Percentiles rank a stretch among this genome's conserved stretches.
phyloP scores from a whole-genome alignment of 2,888 invertebrate genomes.

The Dermolepida albohirtum region DNA sequence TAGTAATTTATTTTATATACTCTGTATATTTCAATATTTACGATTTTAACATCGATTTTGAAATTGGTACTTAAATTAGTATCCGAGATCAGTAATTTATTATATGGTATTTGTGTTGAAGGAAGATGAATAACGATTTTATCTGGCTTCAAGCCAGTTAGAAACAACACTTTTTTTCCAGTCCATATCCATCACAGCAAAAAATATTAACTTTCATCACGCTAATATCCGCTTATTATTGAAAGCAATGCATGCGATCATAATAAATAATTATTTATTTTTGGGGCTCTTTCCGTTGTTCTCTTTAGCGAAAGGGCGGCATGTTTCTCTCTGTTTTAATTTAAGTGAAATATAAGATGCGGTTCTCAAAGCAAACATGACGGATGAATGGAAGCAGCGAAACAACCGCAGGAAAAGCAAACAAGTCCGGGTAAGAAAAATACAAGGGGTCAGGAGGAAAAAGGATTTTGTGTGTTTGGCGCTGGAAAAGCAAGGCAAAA shows the following conservation, averaged over 20 bases:
- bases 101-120: no score
- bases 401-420: conserved; percentile 5
- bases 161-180: conserved; percentile 11
- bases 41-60: no score
- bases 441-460: conserved; percentile 8
- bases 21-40: no score
- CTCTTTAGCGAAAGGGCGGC: no score
- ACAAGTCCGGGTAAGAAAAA: conserved; percentile 32
- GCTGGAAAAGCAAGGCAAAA: no score
- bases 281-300: no score
- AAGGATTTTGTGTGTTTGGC: no score
- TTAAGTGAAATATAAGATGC: conserved; percentile 34
- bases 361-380: conserved; percentile 25
- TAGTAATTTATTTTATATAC: no score
- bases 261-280: no score
- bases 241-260: background rate
- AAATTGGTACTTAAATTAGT: no score
- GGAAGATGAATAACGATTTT: no score
- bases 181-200: conserved; percentile 9
- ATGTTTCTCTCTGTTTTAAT: conserved; percentile 13
- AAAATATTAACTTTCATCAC: conserved; percentile 31
- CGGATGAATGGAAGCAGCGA: conserved; percentile 24
- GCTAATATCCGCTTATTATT: conserved; percentile 32
- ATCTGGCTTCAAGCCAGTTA: conserved; percentile 16
- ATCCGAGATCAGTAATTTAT: no score